Evolutionary conservation across 2,888 invertebrate genomes (phyloP), one percentile per base, ranked within the genome.

Genomic region (Elgonia sp.): DNA sequence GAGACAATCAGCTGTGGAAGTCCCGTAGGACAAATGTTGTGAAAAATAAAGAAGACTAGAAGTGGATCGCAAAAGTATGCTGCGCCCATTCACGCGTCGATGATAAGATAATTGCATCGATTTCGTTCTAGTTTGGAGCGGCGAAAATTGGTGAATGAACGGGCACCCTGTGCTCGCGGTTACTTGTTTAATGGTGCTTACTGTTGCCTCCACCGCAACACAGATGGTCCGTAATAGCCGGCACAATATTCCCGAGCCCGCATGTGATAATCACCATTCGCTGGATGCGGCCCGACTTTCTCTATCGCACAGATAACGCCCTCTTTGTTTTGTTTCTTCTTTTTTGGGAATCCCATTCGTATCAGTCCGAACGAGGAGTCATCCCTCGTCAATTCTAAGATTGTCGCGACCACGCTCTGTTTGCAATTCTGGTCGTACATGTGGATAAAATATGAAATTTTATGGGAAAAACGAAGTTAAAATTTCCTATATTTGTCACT

Each of bases 151-250:
- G 50, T 84, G 75, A 87, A 84, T 87, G 80, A 76, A 81, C 63
- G 80, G 67, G 70, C 70, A 89, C 87, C 89, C 89, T 85, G 88
- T 88, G 89, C 75, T 85, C 89, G 90, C 89, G 91, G 91, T 92
- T 90, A 90, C 90, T 89, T 90, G 91, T 90, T 92, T 92, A 92
- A 91, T 92, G 90, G 91, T 88, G 91, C 90, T 91, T 85, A 89
- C 91, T 91, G 91, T 91, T 91, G 90, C 87, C 89, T 89, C 88
- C 87, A 88, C 90, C 91, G 88, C 91, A 88, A 89, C 91, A 89
- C 90, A 90, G 91, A 89, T 90, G 89, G 87, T 88, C 91, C 92
- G 92, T 93, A 93, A 93, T 93, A 92, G 91, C 92, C 90, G 89
- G 89, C 91, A 90, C 91, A 92, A 92, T 89, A 89, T 92, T 89